Evolutionary conservation across 2,797 vertebrate genomes (phyloP).

Genomic region (Danio jaintianensis): DNA sequence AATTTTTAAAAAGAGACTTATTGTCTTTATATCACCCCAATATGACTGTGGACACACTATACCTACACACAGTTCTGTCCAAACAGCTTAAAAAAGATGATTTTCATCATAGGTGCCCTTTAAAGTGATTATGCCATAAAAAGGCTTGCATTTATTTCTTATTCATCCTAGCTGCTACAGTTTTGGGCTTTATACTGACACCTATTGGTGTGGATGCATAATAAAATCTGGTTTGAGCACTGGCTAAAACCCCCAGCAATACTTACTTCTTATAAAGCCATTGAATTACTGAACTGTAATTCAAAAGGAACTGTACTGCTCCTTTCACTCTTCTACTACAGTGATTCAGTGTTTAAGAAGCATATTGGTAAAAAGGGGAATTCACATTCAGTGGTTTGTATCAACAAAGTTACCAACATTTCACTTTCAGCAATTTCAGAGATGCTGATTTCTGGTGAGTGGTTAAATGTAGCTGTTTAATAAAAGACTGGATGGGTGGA

Average conservation of each 20-base stretch:
- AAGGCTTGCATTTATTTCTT: background rate
- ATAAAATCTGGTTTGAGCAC: background rate
- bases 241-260: background rate
- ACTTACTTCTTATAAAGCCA: too few relatives aligned
- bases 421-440: background rate
- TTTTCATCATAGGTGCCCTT: too few relatives aligned
- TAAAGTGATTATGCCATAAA: background rate
- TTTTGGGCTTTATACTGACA: background rate
- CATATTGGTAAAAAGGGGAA: background rate
- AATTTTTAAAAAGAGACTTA: too few relatives aligned
- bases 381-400: background rate
- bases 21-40: too few relatives aligned
- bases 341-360: background rate
- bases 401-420: background rate
- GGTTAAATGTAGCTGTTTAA: background rate
- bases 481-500: too few relatives aligned
- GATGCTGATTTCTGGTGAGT: background rate
- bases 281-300: too few relatives aligned
- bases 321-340: background rate
- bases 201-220: background rate
- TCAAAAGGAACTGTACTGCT: background rate
- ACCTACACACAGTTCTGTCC: too few relatives aligned
- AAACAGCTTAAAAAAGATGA: too few relatives aligned
- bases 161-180: background rate
- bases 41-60: too few relatives aligned